These are phyloP conservation scores for Chelon labrosus DNA, from an alignment of 2,797 vertebrate genomes.

Conservation along the genomic window DNA sequence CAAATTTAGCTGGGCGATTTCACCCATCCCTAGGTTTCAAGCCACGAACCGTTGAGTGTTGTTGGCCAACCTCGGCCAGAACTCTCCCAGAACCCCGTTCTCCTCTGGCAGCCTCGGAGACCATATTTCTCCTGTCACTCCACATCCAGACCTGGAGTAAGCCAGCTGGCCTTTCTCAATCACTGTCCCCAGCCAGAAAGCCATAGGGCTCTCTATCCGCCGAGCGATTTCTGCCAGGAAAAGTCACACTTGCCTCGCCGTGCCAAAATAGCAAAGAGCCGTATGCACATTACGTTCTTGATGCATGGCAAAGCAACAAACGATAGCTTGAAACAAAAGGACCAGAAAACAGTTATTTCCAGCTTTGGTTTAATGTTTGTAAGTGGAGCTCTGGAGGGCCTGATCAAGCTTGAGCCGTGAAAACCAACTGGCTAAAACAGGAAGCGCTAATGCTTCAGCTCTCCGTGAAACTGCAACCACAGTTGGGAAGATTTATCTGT, in stretches of 20 bases:
- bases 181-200: slow-evolving; percentile 67
- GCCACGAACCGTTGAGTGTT: slow-evolving; percentile 51
- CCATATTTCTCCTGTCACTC: slow-evolving; percentile 81
- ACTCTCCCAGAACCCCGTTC: slow-evolving; percentile 68
- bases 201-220: slow-evolving; percentile 71
- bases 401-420: slow-evolving; percentile 15
- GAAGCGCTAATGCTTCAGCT: slow-evolving; percentile 21
- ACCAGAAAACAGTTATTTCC: slow-evolving; percentile 22
- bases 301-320: slow-evolving; percentile 56
- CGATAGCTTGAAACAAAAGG: slow-evolving; percentile 37
- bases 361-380: slow-evolving; percentile 38
- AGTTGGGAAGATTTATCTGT: slow-evolving; percentile 24
- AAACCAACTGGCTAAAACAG: slow-evolving; percentile 23
- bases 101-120: slow-evolving; percentile 75
- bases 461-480: neutral
- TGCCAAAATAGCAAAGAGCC: slow-evolving; percentile 67
- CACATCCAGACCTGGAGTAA: slow-evolving; percentile 69
- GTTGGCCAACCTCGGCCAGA: slow-evolving; percentile 60
- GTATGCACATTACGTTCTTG: slow-evolving; percentile 69
- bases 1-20: slow-evolving; percentile 30
- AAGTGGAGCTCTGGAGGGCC: slow-evolving; percentile 21
- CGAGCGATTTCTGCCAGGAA: slow-evolving; percentile 59
- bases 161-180: slow-evolving; percentile 81
- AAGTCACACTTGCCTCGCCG: slow-evolving; percentile 51
- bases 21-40: slow-evolving; percentile 37